Conservation (phyloP, 2,113 vertebrate genomes). For the Macrotus californicus region DNA sequence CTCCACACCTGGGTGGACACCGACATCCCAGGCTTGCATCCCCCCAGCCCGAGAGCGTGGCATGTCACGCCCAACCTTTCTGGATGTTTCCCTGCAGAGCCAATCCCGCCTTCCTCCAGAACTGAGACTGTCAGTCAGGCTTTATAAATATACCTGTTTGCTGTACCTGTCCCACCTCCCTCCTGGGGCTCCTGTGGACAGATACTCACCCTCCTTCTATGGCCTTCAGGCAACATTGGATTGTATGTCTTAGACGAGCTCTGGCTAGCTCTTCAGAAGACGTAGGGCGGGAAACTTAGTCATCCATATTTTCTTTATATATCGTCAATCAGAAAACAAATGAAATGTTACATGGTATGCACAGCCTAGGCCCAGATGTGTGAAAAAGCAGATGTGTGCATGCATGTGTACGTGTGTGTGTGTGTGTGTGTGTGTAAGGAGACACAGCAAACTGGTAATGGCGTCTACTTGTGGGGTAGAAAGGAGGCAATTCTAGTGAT, state of each 20-base stretch:
- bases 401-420: not conserved
- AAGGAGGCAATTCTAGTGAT: not conserved
- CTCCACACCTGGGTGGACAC: fast-evolving
- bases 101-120: not conserved
- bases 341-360: not conserved
- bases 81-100: fast-evolving
- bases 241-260: fast-evolving
- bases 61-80: not conserved
- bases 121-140: fast-evolving
- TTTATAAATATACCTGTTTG: not conserved
- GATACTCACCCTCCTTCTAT: constrained; percentile 33
- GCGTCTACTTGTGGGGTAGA: not conserved
- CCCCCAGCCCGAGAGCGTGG: too few relatives aligned
- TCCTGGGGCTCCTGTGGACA: not conserved
- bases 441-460: not conserved
- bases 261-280: not conserved
- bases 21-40: too few relatives aligned
- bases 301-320: not conserved
- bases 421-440: not conserved
- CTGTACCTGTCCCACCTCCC: not conserved
- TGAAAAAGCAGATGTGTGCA: not conserved
- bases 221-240: constrained; percentile 23
- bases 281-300: not conserved
- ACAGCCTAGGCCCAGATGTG: not conserved
- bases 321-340: not conserved